A percentile compares a stretch with the other conserved stretches of the same genome.
phyloP scores from a whole-genome alignment of 2,888 invertebrate genomes.

The Lasioglossum oenotherae region DNA sequence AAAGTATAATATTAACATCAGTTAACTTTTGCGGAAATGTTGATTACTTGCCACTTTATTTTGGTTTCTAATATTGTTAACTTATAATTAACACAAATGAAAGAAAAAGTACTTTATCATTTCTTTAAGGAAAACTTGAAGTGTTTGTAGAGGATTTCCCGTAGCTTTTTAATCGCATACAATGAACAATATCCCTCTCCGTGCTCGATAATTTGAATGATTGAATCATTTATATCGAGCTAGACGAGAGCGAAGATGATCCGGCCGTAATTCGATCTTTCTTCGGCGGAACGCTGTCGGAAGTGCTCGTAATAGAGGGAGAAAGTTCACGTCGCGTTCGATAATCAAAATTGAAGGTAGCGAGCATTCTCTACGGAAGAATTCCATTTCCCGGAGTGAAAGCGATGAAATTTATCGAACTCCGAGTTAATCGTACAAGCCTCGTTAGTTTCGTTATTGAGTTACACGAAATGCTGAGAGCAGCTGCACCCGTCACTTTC shows the following conservation, averaged over 20 bases:
- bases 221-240: background rate
- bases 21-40: background rate
- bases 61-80: background rate
- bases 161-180: background rate
- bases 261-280: background rate
- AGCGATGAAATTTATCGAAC: constrained; percentile 55
- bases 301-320: background rate
- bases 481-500: constrained; percentile 69
- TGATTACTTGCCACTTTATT: background rate
- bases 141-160: background rate
- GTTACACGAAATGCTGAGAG: constrained; percentile 66
- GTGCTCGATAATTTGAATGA: background rate
- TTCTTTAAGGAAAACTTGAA: background rate
- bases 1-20: background rate
- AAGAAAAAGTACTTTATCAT: too few relatives aligned
- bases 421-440: constrained; percentile 57
- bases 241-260: background rate
- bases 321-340: constrained; percentile 16
- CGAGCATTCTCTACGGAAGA: background rate
- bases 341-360: constrained; percentile 2
- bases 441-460: constrained; percentile 69
- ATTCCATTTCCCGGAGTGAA: constrained; percentile 17
- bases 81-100: too few relatives aligned
- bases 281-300: background rate
- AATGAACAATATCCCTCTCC: background rate